A percentile compares a stretch with the other conserved stretches of the same genome.
Evolutionary conservation across 2,113 vertebrate genomes (phyloP).

Genomic region (Leptobrachium ailaonicum): DNA sequence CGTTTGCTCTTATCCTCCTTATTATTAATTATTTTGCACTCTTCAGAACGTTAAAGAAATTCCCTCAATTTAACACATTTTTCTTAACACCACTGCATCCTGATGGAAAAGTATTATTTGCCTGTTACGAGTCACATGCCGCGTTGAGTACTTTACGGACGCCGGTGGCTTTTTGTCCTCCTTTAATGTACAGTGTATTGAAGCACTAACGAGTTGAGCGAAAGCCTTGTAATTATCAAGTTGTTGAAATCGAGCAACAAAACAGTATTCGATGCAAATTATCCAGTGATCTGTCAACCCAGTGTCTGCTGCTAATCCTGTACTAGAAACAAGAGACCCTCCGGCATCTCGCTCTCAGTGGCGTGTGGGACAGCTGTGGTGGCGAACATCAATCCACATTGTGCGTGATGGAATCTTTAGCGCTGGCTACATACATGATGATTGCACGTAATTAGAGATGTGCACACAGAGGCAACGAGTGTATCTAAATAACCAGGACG

Average conservation of each 20-base stretch:
- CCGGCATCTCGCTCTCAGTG: not conserved
- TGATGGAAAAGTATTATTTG: too few species aligned
- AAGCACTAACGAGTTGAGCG: not conserved
- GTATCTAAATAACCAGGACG: not conserved
- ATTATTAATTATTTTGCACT: too few species aligned
- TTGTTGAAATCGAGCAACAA: not conserved
- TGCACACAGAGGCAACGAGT: not conserved
- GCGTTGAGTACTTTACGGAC: too few species aligned
- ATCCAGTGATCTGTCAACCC: not conserved
- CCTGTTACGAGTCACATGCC: too few species aligned
- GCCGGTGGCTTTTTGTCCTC: too few species aligned
- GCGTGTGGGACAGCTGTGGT: slow-evolving; percentile 23
- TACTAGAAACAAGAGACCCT: slow-evolving; percentile 7
- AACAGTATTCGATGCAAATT: not conserved
- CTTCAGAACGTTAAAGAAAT: too few species aligned
- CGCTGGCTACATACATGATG: slow-evolving; percentile 7
- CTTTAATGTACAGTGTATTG: too few species aligned
- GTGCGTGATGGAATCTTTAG: slow-evolving; percentile 18
- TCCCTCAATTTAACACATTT: too few species aligned
- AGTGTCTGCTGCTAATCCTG: slow-evolving; percentile 14
- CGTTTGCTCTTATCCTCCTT: too few species aligned
- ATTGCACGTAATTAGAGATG: slow-evolving; percentile 14
- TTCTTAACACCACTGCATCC: too few species aligned
- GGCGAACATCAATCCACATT: slow-evolving; percentile 1
- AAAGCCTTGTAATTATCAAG: not conserved